Conservation (phyloP, 2,888 invertebrate species). For the Penaeus monodon region DNA sequence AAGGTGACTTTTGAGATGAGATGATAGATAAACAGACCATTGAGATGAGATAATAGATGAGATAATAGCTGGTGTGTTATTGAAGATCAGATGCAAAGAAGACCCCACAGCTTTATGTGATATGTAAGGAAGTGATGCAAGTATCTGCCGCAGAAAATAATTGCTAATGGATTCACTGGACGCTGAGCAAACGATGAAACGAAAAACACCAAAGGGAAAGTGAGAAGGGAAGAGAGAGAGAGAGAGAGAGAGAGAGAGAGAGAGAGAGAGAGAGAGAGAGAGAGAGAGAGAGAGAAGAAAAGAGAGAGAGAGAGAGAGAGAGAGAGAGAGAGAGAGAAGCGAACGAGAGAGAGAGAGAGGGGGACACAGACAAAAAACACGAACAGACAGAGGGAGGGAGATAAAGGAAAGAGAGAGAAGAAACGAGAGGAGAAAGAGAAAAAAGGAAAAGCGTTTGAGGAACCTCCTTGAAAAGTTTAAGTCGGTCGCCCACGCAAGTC, state of each 20-base stretch:
- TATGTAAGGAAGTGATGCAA: no score
- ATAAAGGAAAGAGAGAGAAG: background rate
- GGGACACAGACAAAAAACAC: no score
- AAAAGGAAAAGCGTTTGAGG: background rate
- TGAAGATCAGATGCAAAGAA: no score
- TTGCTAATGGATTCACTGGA: no score
- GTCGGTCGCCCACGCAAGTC: no score
- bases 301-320: background rate
- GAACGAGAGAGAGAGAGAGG: no score
- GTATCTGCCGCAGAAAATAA: no score
- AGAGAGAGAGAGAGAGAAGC: no score
- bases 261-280: constrained; percentile 30
- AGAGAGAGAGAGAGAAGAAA: background rate
- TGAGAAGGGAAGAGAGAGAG: background rate
- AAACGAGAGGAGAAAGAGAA: background rate
- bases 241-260: constrained; percentile 30
- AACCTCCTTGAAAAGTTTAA: no score
- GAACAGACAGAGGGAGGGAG: background rate
- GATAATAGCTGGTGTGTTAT: no score
- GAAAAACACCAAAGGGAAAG: background rate
- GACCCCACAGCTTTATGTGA: no score
- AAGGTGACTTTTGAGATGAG: background rate
- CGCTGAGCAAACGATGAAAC: background rate
- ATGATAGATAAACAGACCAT: background rate
- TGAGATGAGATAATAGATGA: no score